Base-by-base conservation (phyloP, 2,113 vertebrate genomes). In the Nesoenas mayeri region DNA sequence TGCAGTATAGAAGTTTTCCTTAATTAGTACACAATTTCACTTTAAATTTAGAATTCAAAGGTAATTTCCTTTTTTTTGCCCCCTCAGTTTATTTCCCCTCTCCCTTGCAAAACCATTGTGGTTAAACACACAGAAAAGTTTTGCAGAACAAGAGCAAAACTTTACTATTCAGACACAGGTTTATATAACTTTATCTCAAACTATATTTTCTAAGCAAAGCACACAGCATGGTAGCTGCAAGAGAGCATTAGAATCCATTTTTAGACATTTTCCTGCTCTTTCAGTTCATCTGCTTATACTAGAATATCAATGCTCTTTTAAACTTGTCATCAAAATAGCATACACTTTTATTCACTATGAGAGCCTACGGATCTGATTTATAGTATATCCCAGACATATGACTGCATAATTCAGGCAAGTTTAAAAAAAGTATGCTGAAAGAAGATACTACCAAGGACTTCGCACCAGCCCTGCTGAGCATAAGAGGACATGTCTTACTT, bases 291-390 rank as follows among this genome's bases (percentile, higher is more conserved):
- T 85, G 67, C 51, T 91, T 83, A 60, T 19, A 88, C 20, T 3
- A 78, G 87, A 80, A 89, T 67, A 94, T n/a, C 75, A 94, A 62
- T 22, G 56, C 60, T 83, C 88, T 91, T 95, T 85, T 60, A 96
- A 91, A 78, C 38, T 60, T 90, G 69, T 51, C 75, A 78, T 88
- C 47, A 81, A 89, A 94, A 88, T 29, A 91, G 74, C 85, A 66
- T 32, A 58, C 40, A 40, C 48, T 83, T 87, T 58, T 48, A 77
- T 57, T 78, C 51, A 44, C 56, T 60, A 3, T 36, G 58, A 90
- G 29, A 66, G 79, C 38, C 51, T 44, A 62, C 51, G 71, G 54
- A 83, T 80, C 62, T 91, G 75, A 96, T 85, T 94, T 89, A 93
- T 5, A 87, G 51, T 47, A 60, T 70, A 78, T 62, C 83, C 60